These are phyloP conservation scores for Bombus sibiricus DNA, from an alignment of 1,140 invertebrate species.

Conservation along the genomic window DNA sequence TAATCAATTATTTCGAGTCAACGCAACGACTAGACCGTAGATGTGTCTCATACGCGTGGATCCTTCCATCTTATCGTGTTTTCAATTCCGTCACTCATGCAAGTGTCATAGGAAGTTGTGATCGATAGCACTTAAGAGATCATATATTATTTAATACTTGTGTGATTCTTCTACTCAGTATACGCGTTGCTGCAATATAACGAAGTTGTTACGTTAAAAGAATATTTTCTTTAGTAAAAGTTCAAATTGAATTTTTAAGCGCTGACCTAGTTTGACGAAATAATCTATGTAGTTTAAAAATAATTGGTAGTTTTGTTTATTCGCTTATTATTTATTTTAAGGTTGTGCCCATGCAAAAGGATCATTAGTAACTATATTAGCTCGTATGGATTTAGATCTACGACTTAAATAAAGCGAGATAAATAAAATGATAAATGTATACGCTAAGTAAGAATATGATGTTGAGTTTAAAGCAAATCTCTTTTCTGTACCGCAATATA, in stretches of 20 bases:
- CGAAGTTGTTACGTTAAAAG: neutral
- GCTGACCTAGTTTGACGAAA: neutral
- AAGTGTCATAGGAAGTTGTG: neutral
- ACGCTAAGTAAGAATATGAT: neutral
- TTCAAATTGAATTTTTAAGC: neutral
- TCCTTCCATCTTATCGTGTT: neutral
- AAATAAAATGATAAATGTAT: neutral
- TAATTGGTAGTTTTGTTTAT: neutral
- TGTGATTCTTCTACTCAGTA: neutral
- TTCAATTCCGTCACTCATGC: neutral
- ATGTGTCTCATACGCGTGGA: constrained; percentile 14
- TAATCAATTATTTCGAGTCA: constrained; percentile 63
- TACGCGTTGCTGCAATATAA: neutral
- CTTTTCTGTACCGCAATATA: neutral
- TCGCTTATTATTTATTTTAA: neutral
- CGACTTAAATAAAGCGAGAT: neutral
- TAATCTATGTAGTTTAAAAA: neutral
- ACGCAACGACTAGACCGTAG: constrained; percentile 38
- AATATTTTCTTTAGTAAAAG: neutral
- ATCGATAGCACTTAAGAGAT: neutral
- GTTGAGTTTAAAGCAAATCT: neutral
- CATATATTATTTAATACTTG: neutral
- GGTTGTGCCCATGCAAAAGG: neutral
- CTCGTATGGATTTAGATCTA: neutral
- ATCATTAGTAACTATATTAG: neutral